phyloP scores from a whole-genome alignment of 2,888 invertebrate species.

The Dicycla oo region DNA sequence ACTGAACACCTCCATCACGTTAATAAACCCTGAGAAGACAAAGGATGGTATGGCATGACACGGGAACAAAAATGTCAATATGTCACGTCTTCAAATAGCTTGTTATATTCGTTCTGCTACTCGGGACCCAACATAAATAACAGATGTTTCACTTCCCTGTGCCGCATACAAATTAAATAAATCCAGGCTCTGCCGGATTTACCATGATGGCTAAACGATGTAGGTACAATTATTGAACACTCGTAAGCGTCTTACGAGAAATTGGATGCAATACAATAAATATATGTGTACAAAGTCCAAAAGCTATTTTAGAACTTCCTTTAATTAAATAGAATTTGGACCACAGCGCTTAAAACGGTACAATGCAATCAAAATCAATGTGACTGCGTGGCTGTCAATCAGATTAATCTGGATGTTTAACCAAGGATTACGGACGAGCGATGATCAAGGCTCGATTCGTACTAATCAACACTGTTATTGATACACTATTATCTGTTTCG shows the following conservation, averaged over 20 bases:
- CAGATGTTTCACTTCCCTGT: slow-evolving; percentile 75
- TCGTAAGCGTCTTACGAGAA: slow-evolving; percentile 40
- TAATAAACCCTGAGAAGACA: slow-evolving; percentile 1
- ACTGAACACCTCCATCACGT: background rate
- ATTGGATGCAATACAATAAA: slow-evolving; percentile 26
- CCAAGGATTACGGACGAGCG: slow-evolving; percentile 31
- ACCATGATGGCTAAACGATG: slow-evolving; percentile 68
- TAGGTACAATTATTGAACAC: slow-evolving; percentile 29
- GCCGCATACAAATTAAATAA: slow-evolving; percentile 79
- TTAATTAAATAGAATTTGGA: background rate
- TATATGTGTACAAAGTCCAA: slow-evolving; percentile 1
- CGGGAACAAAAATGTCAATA: slow-evolving; percentile 55
- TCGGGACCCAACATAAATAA: slow-evolving; percentile 69
- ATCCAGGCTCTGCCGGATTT: slow-evolving; percentile 70
- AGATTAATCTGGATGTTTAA: slow-evolving; percentile 49
- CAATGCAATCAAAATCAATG: slow-evolving; percentile 32
- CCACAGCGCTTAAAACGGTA: slow-evolving; percentile 4
- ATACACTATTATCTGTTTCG: slow-evolving; percentile 30
- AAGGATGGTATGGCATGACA: background rate
- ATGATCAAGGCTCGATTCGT: slow-evolving; percentile 24
- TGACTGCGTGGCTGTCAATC: slow-evolving; percentile 24
- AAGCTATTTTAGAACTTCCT: slow-evolving; percentile 8
- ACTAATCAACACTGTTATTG: slow-evolving; percentile 49
- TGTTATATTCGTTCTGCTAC: slow-evolving; percentile 68
- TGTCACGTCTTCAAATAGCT: slow-evolving; percentile 61